Conservation (phyloP, 2,113 vertebrate species). For the Excalfactoria chinensis region DNA sequence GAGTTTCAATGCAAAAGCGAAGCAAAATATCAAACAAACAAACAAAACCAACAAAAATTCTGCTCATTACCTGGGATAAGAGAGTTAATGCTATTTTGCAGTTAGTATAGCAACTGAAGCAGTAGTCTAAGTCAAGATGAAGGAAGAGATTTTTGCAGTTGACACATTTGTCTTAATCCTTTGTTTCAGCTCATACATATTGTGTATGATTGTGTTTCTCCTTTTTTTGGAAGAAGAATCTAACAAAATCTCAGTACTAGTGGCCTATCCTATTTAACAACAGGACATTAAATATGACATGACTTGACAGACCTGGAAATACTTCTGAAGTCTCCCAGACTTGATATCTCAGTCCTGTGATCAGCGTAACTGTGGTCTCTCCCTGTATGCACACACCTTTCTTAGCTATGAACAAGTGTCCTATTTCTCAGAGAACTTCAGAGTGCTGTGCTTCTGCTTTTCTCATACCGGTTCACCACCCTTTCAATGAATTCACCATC, state of each 20-base stretch:
- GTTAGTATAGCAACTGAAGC: neutral
- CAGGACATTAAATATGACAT: neutral
- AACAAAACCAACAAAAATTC: neutral
- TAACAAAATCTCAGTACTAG: neutral
- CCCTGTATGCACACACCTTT: neutral
- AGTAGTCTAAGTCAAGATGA: neutral
- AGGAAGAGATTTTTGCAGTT: neutral
- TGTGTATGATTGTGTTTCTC: neutral
- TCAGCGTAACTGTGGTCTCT: neutral
- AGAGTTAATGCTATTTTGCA: neutral
- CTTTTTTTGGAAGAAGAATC: neutral
- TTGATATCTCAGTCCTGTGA: neutral
- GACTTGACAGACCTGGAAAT: neutral
- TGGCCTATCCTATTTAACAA: neutral
- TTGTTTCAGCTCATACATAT: neutral
- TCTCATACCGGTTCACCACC: neutral
- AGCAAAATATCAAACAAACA: neutral
- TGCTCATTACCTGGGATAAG: neutral
- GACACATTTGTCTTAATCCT: neutral
- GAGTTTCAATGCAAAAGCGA: neutral
- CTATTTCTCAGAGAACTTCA: neutral
- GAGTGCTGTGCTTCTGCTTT: neutral
- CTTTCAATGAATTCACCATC: neutral
- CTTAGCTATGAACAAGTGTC: neutral
- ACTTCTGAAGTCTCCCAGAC: neutral